These are phyloP conservation scores for Alitta virens DNA, from an alignment of 2,888 invertebrate genomes.

Conservation along the genomic window DNA sequence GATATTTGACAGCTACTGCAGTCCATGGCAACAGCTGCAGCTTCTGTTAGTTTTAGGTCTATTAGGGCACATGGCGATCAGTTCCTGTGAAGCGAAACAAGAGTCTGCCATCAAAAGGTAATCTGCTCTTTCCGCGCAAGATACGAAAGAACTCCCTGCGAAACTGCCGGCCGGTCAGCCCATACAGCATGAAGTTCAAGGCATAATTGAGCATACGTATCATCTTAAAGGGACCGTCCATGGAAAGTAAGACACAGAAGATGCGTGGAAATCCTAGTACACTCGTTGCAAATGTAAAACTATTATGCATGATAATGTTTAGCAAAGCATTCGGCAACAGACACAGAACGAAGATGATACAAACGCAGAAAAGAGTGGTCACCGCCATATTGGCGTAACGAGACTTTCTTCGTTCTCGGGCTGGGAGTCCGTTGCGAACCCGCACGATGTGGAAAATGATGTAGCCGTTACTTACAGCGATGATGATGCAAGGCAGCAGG, in stretches of 20 bases:
- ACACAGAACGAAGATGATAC: slow-evolving; percentile 20
- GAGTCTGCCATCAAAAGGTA: too few species aligned
- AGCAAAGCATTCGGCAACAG: slow-evolving; percentile 21
- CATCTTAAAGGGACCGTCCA: slow-evolving; percentile 20
- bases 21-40: too few species aligned
- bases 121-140: too few species aligned
- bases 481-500: slow-evolving; percentile 20
- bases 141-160: slow-evolving; percentile 11
- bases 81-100: too few species aligned
- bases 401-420: slow-evolving; percentile 4
- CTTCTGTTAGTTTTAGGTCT: too few species aligned
- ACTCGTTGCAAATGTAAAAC: not conserved
- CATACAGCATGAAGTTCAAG: slow-evolving; percentile 23
- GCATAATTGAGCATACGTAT: slow-evolving; percentile 25
- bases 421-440: slow-evolving; percentile 8
- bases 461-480: slow-evolving; percentile 18
- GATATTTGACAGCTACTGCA: too few species aligned
- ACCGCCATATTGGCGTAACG: slow-evolving; percentile 16
- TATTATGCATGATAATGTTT: not conserved
- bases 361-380: slow-evolving; percentile 20
- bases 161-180: slow-evolving; percentile 23
- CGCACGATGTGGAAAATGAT: slow-evolving; percentile 25
- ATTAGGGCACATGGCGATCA: too few species aligned
- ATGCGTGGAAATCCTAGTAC: not conserved
- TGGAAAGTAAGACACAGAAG: slow-evolving; percentile 7